Evolutionary conservation across 30 jellyfish, hydroid and myxozoan species (phyloP).

Genomic region (Rhopilema esculentum): DNA sequence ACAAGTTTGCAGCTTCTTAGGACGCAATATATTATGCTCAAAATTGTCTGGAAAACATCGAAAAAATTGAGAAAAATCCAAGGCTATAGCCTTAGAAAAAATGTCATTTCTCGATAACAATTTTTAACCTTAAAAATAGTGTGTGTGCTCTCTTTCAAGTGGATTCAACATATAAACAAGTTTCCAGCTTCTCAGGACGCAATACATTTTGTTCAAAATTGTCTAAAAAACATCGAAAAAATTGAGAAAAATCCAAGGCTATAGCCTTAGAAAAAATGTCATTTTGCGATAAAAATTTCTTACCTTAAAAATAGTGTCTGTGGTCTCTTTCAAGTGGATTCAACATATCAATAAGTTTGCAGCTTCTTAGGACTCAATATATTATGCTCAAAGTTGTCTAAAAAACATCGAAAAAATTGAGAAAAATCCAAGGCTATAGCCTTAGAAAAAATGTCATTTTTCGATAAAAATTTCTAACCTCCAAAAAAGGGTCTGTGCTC

Average conservation of each 20-base stretch:
- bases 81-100: constrained; percentile 16
- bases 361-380: too few species aligned
- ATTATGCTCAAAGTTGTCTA: too few species aligned
- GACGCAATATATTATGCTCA: background rate
- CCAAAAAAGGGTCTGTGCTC: too few species aligned
- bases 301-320: background rate
- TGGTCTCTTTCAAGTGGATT: background rate
- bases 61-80: background rate
- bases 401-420: too few species aligned
- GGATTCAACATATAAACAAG: background rate
- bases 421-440: too few species aligned
- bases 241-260: background rate
- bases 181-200: background rate
- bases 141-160: background rate
- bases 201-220: too few species aligned
- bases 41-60: background rate
- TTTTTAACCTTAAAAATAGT: too few species aligned
- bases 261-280: background rate
- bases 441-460: too few species aligned
- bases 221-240: too few species aligned
- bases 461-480: too few species aligned
- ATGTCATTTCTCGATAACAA: background rate
- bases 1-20: background rate
- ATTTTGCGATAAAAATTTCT: background rate
- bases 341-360: background rate